These are phyloP conservation scores for Hystrix cristata DNA, from an alignment of 2,113 vertebrate genomes.

Conservation along the genomic window DNA sequence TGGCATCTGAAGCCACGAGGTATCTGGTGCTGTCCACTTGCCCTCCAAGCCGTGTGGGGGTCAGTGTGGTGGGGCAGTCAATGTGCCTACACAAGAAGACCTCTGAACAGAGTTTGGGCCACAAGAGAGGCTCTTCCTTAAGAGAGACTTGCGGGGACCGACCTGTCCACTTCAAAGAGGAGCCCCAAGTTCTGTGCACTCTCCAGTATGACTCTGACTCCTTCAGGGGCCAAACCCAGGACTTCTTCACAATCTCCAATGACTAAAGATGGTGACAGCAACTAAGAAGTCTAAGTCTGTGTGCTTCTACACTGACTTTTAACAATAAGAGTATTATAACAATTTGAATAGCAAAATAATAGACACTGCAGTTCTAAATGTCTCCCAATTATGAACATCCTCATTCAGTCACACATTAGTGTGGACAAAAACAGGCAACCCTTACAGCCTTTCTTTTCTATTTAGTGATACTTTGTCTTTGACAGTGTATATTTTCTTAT, in stretches of 20 bases:
- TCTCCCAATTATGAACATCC: background rate
- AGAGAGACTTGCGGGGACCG: fast-evolving
- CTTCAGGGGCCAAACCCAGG: background rate
- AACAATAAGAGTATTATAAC: background rate
- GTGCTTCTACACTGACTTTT: background rate
- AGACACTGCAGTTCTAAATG: background rate
- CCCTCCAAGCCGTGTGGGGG: fast-evolving
- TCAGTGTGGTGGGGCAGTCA: fast-evolving
- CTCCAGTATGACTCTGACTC: background rate
- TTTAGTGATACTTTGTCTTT: background rate
- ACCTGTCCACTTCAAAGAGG: too few relatives aligned
- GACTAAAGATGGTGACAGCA: background rate
- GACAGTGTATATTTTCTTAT: background rate
- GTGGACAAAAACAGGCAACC: fast-evolving
- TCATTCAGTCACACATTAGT: too few relatives aligned
- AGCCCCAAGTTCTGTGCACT: background rate
- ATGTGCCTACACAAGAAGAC: background rate
- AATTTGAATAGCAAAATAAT: background rate
- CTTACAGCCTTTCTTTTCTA: background rate
- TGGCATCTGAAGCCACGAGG: background rate
- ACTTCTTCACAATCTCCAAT: background rate
- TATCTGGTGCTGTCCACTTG: fast-evolving
- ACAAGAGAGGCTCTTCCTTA: fast-evolving
- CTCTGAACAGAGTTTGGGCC: background rate
- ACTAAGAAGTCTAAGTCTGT: background rate